These are phyloP conservation scores for Microcebus jonahi DNA, from an alignment of 2,113 vertebrate genomes.

Conservation along the genomic window DNA sequence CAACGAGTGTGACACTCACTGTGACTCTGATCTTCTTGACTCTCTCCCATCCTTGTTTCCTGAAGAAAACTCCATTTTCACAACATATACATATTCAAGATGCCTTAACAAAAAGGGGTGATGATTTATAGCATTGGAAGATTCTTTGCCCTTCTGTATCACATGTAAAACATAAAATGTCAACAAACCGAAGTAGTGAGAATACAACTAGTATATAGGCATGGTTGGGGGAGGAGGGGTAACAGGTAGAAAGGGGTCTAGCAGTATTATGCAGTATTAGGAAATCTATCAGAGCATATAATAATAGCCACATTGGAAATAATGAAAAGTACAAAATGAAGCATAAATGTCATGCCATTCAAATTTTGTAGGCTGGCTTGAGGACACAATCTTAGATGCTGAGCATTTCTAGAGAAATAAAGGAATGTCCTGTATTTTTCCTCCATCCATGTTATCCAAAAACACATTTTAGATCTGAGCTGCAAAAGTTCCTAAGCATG, in stretches of 20 bases:
- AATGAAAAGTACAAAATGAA: neutral
- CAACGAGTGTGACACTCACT: neutral
- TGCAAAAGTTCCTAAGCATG: rapidly evolving
- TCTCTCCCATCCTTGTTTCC: neutral
- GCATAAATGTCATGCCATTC: neutral
- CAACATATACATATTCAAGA: neutral
- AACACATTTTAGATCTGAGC: neutral
- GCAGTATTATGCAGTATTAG: neutral
- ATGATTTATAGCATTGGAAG: neutral
- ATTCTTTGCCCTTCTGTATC: neutral
- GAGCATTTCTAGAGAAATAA: neutral
- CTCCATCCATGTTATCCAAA: neutral
- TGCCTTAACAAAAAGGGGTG: neutral
- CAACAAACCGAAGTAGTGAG: neutral
- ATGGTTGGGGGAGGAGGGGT: neutral
- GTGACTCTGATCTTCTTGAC: neutral
- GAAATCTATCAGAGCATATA: neutral
- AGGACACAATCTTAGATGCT: neutral
- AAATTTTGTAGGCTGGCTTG: neutral
- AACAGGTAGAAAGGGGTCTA: neutral
- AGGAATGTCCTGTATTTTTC: neutral
- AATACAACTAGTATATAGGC: neutral
- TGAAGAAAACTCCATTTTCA: neutral
- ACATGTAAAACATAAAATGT: neutral
- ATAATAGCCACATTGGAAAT: neutral